Evolutionary conservation across 2,888 invertebrate species (phyloP).

Genomic region (Dryococelus australis): DNA sequence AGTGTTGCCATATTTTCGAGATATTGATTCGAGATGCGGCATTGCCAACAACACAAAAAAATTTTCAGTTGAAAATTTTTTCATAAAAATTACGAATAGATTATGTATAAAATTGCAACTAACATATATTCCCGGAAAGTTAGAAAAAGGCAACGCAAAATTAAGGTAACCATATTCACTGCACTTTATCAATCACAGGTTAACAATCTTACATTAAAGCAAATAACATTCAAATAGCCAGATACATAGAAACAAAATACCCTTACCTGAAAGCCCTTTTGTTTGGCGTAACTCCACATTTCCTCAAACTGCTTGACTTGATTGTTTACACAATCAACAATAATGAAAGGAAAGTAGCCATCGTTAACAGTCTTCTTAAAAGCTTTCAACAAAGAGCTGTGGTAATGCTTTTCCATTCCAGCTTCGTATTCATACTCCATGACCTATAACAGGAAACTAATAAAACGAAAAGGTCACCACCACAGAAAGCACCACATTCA

Average conservation of each 20-base stretch:
- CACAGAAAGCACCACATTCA: not conserved
- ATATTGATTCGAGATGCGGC: too few relatives aligned
- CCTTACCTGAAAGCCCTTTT: constrained; percentile 82
- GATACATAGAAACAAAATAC: not conserved
- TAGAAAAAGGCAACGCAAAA: too few relatives aligned
- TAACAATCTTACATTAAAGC: too few relatives aligned
- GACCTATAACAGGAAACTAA: constrained; percentile 61
- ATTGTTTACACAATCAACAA: constrained; percentile 91
- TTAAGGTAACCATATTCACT: too few relatives aligned
- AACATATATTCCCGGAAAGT: too few relatives aligned
- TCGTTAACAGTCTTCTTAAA: constrained; percentile 91
- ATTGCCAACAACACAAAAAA: too few relatives aligned
- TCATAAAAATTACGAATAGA: too few relatives aligned
- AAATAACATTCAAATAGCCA: too few relatives aligned
- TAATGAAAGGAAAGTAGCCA: constrained; percentile 90
- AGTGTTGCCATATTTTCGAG: too few relatives aligned
- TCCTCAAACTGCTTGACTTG: constrained; percentile 83
- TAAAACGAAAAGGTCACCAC: constrained; percentile 26
- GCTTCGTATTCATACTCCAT: constrained; percentile 91
- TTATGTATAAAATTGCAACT: too few relatives aligned
- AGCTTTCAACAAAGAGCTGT: constrained; percentile 82
- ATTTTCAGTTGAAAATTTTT: too few relatives aligned
- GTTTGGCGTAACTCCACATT: constrained; percentile 86
- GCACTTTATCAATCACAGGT: too few relatives aligned
- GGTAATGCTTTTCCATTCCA: constrained; percentile 81